Conservation (phyloP, 1,140 invertebrate species). For the Ladona fulva region DNA sequence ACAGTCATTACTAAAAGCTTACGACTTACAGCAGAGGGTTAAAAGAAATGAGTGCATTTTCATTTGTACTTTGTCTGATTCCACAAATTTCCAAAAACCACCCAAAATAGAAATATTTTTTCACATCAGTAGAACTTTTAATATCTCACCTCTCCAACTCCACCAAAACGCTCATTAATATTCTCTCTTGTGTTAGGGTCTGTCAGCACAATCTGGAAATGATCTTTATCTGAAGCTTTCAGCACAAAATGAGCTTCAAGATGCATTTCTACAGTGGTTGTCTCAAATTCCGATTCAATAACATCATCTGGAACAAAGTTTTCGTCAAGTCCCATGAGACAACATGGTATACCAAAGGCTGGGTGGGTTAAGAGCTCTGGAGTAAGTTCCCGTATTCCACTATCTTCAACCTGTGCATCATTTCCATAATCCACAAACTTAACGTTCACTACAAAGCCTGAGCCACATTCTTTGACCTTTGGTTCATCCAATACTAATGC, state of each 20-base stretch:
- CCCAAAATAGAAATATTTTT: too few relatives aligned
- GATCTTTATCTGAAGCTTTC: constrained; percentile 23
- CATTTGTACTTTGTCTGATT: too few relatives aligned
- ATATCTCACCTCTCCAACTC: constrained; percentile 24
- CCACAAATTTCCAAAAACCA: too few relatives aligned
- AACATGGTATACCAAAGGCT: neutral
- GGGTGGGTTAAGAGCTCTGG: neutral
- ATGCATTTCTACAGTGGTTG: constrained; percentile 22
- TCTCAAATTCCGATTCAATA: neutral
- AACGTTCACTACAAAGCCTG: neutral
- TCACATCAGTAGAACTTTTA: too few relatives aligned
- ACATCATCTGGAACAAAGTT: neutral
- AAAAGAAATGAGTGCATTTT: too few relatives aligned
- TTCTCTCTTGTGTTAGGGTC: constrained; percentile 25
- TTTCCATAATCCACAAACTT: neutral
- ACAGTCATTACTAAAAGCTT: too few relatives aligned
- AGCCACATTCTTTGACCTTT: neutral
- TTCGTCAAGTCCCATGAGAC: neutral
- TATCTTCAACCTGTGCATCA: neutral
- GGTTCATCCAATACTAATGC: constrained; percentile 45
- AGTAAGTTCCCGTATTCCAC: neutral
- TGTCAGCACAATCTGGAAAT: constrained; percentile 32
- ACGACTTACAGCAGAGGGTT: too few relatives aligned
- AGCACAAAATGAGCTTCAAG: constrained; percentile 34
- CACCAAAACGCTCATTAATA: constrained; percentile 34